phyloP scores from a whole-genome alignment of 2,113 vertebrate genomes.

The Paradoxurus hermaphroditus region DNA sequence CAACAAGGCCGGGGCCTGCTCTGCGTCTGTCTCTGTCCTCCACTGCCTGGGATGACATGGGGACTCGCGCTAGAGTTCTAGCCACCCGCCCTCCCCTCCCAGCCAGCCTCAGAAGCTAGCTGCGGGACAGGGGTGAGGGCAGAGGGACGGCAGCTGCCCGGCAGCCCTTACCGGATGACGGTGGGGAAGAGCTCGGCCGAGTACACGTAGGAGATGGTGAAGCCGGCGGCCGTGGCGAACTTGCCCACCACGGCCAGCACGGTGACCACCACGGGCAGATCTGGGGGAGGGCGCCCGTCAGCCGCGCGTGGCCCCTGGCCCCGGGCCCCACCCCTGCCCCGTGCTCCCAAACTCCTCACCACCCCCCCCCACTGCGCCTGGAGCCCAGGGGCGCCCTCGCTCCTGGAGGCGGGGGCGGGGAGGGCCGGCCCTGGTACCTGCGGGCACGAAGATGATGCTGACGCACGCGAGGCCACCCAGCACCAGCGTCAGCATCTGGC shows the following conservation, averaged over 20 bases:
- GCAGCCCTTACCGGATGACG: conserved; percentile 83
- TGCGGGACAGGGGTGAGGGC: neutral
- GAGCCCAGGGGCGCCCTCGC: neutral
- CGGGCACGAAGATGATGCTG: conserved; percentile 84
- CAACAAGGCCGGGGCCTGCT: neutral
- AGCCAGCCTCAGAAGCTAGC: neutral
- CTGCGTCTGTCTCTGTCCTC: neutral
- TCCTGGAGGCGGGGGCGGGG: neutral
- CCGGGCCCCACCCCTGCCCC: neutral
- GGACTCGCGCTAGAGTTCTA: too few species aligned
- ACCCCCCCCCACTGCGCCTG: neutral
- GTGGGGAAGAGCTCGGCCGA: conserved; percentile 92
- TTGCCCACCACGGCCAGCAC: conserved; percentile 85
- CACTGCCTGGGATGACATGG: neutral
- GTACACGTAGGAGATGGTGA: conserved; percentile 86
- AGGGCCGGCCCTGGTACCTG: conserved; percentile 78
- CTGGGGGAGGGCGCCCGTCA: conserved; percentile 69
- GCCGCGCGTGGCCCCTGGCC: neutral
- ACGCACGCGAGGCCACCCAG: conserved; percentile 88
- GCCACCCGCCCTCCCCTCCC: too few species aligned
- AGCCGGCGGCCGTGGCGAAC: conserved; percentile 76
- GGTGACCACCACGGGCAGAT: conserved; percentile 74
- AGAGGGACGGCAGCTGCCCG: accelerated
- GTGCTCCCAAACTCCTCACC: too few species aligned
- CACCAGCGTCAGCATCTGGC: conserved; percentile 77